A percentile compares a stretch with the other conserved stretches of the same genome.
phyloP scores from a whole-genome alignment of 2,888 invertebrate genomes.

The Polyommatus icarus region DNA sequence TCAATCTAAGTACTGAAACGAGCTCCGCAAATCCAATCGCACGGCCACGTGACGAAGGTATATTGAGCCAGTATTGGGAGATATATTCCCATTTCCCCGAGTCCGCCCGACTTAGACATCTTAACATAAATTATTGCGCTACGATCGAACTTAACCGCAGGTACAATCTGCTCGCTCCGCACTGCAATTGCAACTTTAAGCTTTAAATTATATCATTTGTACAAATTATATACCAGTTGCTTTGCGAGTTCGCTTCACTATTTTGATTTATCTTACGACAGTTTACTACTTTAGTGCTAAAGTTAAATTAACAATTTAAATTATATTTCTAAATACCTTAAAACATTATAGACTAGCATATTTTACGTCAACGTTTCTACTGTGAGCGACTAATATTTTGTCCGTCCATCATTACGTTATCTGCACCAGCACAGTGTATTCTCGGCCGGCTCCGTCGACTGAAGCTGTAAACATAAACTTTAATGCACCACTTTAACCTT shows the following conservation, averaged over 20 bases:
- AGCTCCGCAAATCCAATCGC: slow-evolving; percentile 28
- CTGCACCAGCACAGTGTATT: not conserved
- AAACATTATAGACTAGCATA: not conserved
- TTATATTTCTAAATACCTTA: not conserved
- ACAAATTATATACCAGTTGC: slow-evolving; percentile 16
- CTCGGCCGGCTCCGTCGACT: not conserved
- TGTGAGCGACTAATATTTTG: not conserved
- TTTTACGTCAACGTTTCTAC: not conserved
- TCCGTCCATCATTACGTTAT: slow-evolving; percentile 18
- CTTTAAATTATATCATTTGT: slow-evolving; percentile 24
- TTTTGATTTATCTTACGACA: not conserved
- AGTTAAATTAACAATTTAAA: not conserved
- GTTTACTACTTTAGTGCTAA: not conserved
- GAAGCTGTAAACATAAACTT: slow-evolving; percentile 6
- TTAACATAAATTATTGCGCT: slow-evolving; percentile 31
- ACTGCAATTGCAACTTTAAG: slow-evolving; percentile 23
- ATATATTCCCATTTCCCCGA: slow-evolving; percentile 26
- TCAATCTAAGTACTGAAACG: slow-evolving; percentile 26
- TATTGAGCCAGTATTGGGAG: slow-evolving; percentile 25
- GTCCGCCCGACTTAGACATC: slow-evolving; percentile 13
- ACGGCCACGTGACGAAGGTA: slow-evolving; percentile 12
- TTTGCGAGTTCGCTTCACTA: slow-evolving; percentile 16
- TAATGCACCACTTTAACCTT: slow-evolving; percentile 23
- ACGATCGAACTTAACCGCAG: slow-evolving; percentile 26
- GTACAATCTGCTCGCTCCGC: slow-evolving; percentile 28